A percentile compares a stretch with the other conserved stretches of the same genome.
Evolutionary conservation across 2,113 vertebrate species (phyloP).

Genomic region (Poicephalus gulielmi): DNA sequence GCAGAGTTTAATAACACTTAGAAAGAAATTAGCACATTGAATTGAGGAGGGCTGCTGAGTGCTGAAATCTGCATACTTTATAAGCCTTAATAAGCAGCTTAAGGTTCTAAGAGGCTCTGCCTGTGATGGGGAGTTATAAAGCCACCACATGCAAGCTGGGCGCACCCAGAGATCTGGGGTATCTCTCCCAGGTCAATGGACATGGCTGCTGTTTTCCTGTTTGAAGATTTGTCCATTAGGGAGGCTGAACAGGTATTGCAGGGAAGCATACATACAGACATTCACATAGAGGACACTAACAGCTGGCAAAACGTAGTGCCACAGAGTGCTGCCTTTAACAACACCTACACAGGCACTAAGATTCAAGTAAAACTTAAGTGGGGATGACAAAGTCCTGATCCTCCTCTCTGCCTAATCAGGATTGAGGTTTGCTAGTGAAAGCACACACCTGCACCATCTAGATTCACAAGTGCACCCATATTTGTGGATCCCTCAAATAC

Average conservation of each 20-base stretch:
- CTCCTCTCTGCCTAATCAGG: neutral
- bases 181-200: neutral
- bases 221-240: neutral
- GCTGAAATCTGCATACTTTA: neutral
- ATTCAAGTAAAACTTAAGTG: neutral
- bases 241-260: neutral
- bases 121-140: neutral
- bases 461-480: neutral
- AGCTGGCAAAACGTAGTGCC: neutral
- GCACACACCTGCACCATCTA: neutral
- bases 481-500: neutral
- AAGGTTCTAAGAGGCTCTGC: neutral
- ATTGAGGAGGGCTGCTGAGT: neutral
- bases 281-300: neutral
- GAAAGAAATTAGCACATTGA: neutral
- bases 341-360: neutral
- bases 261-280: accelerated
- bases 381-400: neutral
- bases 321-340: neutral
- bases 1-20: neutral
- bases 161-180: neutral
- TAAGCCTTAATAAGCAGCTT: neutral
- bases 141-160: accelerated
- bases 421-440: neutral
- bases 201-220: neutral